Evolutionary conservation across 2,113 vertebrate genomes (phyloP), one percentile per base, ranked within the genome.

Genomic region (Ailuropoda melanoleuca): DNA sequence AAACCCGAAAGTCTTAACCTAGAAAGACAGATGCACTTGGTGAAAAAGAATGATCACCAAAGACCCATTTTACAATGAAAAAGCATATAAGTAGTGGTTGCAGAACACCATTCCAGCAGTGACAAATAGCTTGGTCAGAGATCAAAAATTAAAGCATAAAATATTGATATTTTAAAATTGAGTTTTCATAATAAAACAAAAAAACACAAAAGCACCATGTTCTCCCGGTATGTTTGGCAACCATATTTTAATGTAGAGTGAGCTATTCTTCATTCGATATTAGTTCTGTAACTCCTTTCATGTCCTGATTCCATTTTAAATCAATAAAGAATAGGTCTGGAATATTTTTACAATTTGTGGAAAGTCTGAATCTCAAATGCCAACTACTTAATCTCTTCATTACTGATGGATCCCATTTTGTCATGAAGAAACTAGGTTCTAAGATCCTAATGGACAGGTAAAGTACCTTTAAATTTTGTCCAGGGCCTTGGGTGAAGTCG

Each of bases 81-180:
- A 95, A 85, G 62, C 90, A 19, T 31, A 4, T 8, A 83, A 84
- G 62, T 18, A 34, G 77, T 48, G 70, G 29, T 9, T 90, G n/a
- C 21, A 19, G 85, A 75, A 50, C 15, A 37, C 48, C 50, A 9
- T 21, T 78, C 93, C 93, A 97, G 81, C n/a, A 94, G 62, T 97
- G 97, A 93, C 86, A 89, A 97, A 97, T 93, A 95, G 97, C 98
- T 95, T 95, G 92, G 94, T 93, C 98, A 92, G 91, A 98, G 96
- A 94, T 97, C 95, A 98, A 97, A 98, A 97, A 98, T 97, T 96
- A 98, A 98, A 95, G 60, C 74, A 43, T 78, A 96, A 98, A 98
- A 97, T 97, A 98, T 97, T 98, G 98, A 96, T 97, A 95, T 96
- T 97, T 96, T 95, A 88, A 97, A 97, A 97, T 96, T 92, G 95